Conservation (phyloP, 2,797 vertebrate genomes). For the Oceanodroma leucorhoa region DNA sequence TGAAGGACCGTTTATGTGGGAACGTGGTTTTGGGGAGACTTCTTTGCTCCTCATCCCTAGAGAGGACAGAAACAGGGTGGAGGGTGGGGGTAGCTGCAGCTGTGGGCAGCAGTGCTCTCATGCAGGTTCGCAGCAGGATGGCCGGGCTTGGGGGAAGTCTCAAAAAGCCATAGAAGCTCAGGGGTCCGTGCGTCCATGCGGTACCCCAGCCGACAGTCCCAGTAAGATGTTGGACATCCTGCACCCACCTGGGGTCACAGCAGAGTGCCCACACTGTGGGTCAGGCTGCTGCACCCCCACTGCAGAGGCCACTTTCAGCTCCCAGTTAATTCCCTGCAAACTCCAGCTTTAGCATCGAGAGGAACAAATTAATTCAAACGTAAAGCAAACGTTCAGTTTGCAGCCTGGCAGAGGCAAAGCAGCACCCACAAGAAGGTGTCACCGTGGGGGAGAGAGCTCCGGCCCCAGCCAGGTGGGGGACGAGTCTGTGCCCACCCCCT, state of each 20-base stretch:
- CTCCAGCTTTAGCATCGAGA: background rate
- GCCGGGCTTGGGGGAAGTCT: background rate
- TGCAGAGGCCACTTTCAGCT: rapidly evolving
- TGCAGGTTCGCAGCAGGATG: background rate
- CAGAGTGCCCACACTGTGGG: background rate
- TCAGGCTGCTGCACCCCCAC: background rate
- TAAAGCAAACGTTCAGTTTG: background rate
- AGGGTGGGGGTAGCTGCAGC: too few relatives aligned
- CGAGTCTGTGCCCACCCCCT: background rate
- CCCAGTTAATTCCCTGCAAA: background rate
- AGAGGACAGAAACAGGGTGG: background rate
- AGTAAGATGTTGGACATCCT: background rate
- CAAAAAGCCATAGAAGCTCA: background rate
- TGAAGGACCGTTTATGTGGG: background rate
- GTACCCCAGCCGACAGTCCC: background rate
- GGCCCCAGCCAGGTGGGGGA: rapidly evolving
- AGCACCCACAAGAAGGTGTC: background rate
- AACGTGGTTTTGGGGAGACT: background rate
- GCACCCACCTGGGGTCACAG: background rate
- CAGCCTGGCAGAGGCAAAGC: background rate
- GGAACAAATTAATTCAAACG: rapidly evolving
- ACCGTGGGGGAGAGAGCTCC: rapidly evolving
- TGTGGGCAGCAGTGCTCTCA: background rate
- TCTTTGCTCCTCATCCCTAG: background rate
- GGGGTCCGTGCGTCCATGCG: rapidly evolving